phyloP scores from a whole-genome alignment of 2,797 vertebrate genomes.

The Peromyscus aztecus region DNA sequence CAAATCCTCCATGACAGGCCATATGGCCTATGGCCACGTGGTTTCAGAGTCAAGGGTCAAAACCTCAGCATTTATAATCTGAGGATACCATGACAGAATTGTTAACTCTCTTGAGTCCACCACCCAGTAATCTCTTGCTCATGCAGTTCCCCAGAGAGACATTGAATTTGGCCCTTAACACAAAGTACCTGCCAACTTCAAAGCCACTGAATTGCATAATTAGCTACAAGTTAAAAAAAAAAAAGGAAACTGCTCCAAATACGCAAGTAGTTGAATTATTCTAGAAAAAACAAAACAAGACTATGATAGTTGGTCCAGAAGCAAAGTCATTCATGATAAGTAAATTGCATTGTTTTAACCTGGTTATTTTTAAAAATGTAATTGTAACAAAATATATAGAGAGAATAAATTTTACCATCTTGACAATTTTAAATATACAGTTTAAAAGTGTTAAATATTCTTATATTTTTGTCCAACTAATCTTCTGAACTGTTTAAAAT shows the following conservation, averaged over 20 bases:
- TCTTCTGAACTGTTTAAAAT: slow-evolving; percentile 47
- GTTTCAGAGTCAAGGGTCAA: background rate
- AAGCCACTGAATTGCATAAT: slow-evolving; percentile 49
- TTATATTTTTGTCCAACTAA: background rate
- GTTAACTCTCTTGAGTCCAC: background rate
- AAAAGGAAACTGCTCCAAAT: slow-evolving; percentile 38
- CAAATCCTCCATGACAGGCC: background rate
- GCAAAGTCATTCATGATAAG: slow-evolving; percentile 1
- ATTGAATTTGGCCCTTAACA: slow-evolving; percentile 61
- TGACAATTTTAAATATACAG: background rate
- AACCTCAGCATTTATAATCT: background rate
- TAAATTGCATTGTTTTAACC: background rate
- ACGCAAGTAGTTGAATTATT: slow-evolving; percentile 39
- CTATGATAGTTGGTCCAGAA: background rate
- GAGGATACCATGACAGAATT: background rate
- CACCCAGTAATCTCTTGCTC: background rate
- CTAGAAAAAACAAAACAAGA: background rate
- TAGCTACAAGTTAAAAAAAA: slow-evolving; percentile 14
- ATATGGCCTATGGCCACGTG: background rate
- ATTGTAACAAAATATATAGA: slow-evolving; percentile 27
- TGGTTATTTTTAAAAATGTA: background rate
- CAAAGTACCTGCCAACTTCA: slow-evolving; percentile 43
- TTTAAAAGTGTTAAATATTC: background rate
- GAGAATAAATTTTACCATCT: background rate
- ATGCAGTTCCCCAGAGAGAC: background rate